These are phyloP conservation scores for Protosalanx chinensis DNA, from an alignment of 2,797 vertebrate species.

Conservation along the genomic window DNA sequence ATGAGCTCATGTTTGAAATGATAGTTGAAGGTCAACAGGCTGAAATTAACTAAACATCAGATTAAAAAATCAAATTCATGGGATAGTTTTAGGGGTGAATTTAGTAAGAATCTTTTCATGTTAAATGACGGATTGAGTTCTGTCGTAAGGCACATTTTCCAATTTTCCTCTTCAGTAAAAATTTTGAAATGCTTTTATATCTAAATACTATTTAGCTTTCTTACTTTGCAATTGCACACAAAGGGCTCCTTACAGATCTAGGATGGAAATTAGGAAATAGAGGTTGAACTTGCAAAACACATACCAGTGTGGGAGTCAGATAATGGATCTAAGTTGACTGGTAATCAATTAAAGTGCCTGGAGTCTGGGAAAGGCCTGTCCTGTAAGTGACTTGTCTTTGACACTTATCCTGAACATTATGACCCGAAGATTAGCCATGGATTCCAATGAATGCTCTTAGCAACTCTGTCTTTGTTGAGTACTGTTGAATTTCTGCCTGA, in stretches of 20 bases:
- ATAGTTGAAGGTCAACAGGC: too few species aligned
- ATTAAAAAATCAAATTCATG: constrained; percentile 14
- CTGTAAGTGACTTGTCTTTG: constrained; percentile 57
- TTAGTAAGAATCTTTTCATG: too few species aligned
- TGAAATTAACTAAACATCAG: constrained; percentile 38
- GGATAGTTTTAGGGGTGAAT: background rate
- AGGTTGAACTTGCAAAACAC: background rate
- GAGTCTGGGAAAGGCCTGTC: constrained; percentile 39
- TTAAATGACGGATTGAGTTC: too few species aligned
- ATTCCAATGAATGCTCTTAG: constrained; percentile 68
- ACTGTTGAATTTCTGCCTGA: constrained; percentile 35
- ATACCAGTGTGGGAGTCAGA: constrained; percentile 3
- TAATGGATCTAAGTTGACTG: background rate
- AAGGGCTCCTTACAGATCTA: background rate
- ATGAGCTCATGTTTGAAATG: constrained; percentile 25
- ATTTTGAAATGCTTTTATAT: too few species aligned
- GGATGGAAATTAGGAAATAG: background rate
- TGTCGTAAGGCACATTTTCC: too few species aligned
- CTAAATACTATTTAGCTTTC: too few species aligned
- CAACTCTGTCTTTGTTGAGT: constrained; percentile 51
- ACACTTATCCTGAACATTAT: constrained; percentile 56
- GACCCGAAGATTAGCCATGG: constrained; percentile 64
- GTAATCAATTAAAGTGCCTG: background rate
- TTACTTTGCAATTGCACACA: background rate
- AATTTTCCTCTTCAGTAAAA: too few species aligned